Conservation (phyloP, 2,113 vertebrate genomes). For the Ia io region DNA sequence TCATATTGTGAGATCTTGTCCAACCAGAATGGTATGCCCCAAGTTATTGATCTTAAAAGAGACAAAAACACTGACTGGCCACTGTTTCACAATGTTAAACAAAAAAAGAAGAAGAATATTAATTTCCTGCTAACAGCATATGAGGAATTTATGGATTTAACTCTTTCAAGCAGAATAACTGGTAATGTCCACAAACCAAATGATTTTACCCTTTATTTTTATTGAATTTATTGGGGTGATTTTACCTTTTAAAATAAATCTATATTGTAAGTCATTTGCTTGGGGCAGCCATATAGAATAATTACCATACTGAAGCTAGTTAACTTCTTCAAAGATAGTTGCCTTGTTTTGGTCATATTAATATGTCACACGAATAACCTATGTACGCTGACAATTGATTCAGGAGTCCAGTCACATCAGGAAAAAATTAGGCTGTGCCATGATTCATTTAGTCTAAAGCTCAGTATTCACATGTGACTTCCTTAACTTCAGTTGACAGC, state of each 20-base stretch:
- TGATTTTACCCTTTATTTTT: slow-evolving; percentile 16
- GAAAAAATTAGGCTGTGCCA: slow-evolving; percentile 10
- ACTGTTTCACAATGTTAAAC: slow-evolving; percentile 32
- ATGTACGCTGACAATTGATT: not conserved
- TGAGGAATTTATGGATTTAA: slow-evolving; percentile 47
- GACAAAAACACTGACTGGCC: slow-evolving; percentile 51
- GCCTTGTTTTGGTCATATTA: not conserved
- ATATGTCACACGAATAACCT: not conserved
- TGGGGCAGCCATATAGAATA: not conserved
- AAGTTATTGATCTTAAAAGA: slow-evolving; percentile 71
- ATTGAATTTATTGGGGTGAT: not conserved
- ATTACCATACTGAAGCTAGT: not conserved
- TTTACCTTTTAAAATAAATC: slow-evolving; percentile 54
- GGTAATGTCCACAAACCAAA: slow-evolving; percentile 17
- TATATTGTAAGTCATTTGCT: not conserved
- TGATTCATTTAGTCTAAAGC: not conserved
- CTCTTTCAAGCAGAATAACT: slow-evolving; percentile 9
- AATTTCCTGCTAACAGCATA: slow-evolving; percentile 18
- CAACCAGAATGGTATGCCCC: slow-evolving; percentile 55
- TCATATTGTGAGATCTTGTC: slow-evolving; percentile 51
- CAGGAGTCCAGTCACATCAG: not conserved
- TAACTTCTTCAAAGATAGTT: slow-evolving; percentile 23
- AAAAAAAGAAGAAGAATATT: slow-evolving; percentile 11
- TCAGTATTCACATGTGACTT: slow-evolving; percentile 4
- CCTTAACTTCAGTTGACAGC: not conserved